Conservation (phyloP, 2,113 vertebrate genomes). For the Phyllopteryx taeniolatus region DNA sequence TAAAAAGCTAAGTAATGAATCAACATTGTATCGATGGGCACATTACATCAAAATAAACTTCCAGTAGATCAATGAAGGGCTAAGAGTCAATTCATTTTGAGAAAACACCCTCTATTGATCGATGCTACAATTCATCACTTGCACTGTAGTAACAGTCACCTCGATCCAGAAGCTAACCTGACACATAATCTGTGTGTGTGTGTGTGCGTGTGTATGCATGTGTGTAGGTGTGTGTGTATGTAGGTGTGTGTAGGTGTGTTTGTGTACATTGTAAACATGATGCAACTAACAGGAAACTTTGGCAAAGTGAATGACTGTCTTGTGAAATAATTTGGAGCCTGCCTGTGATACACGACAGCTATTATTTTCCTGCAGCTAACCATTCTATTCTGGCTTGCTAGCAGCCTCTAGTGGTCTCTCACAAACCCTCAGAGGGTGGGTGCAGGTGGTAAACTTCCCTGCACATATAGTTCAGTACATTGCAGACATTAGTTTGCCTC, state of each 20-base stretch:
- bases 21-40: conserved; percentile 53
- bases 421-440: conserved; percentile 20
- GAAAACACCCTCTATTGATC: conserved; percentile 71
- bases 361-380: conserved; percentile 18
- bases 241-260: conserved; percentile 30
- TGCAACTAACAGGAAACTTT: conserved; percentile 27
- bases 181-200: conserved; percentile 56
- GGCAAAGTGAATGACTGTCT: conserved; percentile 6
- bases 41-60: conserved; percentile 61
- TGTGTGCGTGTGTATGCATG: conserved; percentile 28
- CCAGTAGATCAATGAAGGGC: conserved; percentile 62
- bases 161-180: conserved; percentile 58
- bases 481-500: background rate
- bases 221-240: conserved; percentile 37
- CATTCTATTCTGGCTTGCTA: conserved; percentile 58
- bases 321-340: conserved; percentile 21
- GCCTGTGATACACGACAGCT: conserved; percentile 17
- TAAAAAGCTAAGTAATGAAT: conserved; percentile 41
- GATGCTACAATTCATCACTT: conserved; percentile 65
- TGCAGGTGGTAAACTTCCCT: background rate
- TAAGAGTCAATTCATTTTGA: conserved; percentile 71
- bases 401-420: conserved; percentile 67
- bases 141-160: conserved; percentile 57
- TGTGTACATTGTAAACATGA: conserved; percentile 35
- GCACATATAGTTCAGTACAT: background rate